phyloP scores from a whole-genome alignment of 1,140 invertebrate species.

The Octopus sinensis region DNA sequence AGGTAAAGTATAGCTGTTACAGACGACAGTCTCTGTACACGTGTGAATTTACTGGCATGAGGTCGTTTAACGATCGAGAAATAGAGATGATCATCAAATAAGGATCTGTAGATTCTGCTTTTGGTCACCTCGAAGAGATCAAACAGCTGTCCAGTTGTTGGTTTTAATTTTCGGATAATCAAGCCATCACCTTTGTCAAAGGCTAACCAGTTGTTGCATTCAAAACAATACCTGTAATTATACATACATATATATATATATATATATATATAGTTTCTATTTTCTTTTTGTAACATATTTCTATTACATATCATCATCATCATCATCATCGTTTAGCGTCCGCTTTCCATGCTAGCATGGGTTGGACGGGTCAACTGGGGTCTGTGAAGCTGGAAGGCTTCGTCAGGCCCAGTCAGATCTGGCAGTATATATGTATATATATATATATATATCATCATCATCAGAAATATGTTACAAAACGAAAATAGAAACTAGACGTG shows the following conservation, averaged over 20 bases:
- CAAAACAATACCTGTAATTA: neutral
- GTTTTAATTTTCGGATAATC: neutral
- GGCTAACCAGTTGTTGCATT: neutral
- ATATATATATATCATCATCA: too few relatives aligned
- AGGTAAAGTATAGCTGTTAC: neutral
- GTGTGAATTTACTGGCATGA: neutral
- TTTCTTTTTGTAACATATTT: too few relatives aligned
- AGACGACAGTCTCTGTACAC: neutral
- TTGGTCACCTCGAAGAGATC: neutral
- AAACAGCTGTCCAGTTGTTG: neutral
- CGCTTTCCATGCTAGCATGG: too few relatives aligned
- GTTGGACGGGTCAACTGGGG: too few relatives aligned
- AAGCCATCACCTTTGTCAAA: neutral
- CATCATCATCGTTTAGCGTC: too few relatives aligned
- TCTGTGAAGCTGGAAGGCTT: too few relatives aligned
- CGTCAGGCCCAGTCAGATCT: too few relatives aligned
- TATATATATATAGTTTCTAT: neutral
- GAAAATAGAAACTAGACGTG: neutral
- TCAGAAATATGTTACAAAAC: neutral
- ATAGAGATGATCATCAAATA: neutral
- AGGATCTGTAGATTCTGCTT: neutral
- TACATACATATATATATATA: neutral
- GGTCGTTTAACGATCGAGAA: conserved; percentile 1
- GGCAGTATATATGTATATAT: too few relatives aligned
- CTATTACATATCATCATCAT: too few relatives aligned